Conservation (phyloP, 2,113 vertebrate genomes). For the Meriones unguiculatus region DNA sequence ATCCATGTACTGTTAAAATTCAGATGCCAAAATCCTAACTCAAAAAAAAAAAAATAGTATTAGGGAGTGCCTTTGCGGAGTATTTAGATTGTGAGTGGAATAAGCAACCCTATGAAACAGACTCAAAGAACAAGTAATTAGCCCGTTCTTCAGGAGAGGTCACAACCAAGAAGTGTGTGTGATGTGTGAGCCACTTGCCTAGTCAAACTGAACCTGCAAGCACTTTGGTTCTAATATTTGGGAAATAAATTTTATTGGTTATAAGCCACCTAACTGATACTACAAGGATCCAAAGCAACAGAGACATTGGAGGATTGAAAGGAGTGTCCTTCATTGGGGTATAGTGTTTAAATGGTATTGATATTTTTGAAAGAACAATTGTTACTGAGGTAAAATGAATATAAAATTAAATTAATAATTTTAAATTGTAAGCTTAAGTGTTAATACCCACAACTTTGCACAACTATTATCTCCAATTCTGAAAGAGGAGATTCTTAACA, state of each 20-base stretch:
- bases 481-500: constrained; percentile 26
- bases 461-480: no score
- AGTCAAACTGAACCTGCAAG: neutral
- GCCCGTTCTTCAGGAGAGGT: neutral
- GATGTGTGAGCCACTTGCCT: neutral
- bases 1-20: neutral
- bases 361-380: no score
- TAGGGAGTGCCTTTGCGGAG: neutral
- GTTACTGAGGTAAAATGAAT: no score
- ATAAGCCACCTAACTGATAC: neutral
- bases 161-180: neutral
- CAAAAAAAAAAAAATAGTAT: neutral
- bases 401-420: no score
- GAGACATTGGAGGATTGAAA: neutral
- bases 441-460: no score
- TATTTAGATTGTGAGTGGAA: neutral
- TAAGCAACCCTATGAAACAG: neutral
- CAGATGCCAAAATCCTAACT: neutral
- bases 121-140: neutral
- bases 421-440: no score
- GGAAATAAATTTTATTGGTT: neutral
- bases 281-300: neutral
- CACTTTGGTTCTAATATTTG: neutral
- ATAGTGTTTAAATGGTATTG: no score
- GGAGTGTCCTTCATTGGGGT: neutral